Conservation (phyloP, 2,888 invertebrate species). For the Mesorhabditis spiculigera region DNA sequence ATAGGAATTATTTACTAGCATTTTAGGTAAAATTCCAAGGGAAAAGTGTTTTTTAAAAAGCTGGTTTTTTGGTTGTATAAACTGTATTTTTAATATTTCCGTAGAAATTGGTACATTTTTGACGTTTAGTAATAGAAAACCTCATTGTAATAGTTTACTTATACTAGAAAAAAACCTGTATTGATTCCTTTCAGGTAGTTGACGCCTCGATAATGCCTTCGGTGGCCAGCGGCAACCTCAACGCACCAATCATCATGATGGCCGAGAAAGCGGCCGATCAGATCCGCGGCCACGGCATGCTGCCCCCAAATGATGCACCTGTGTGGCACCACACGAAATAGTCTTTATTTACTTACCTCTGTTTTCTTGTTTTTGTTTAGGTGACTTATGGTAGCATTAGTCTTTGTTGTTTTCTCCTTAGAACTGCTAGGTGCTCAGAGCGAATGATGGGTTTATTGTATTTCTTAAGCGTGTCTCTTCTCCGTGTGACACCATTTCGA, state of each 20-base stretch:
- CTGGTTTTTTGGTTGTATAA: neutral
- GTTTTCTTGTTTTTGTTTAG: neutral
- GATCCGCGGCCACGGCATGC: slow-evolving; percentile 58
- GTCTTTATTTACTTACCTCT: neutral
- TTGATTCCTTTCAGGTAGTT: slow-evolving; percentile 67
- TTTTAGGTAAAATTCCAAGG: neutral
- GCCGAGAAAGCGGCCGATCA: slow-evolving; percentile 63
- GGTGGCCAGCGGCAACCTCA: slow-evolving; percentile 74
- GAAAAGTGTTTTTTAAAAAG: neutral
- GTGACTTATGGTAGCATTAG: too few relatives aligned
- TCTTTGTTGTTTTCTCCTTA: too few relatives aligned
- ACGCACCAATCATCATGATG: slow-evolving; percentile 64
- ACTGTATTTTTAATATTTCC: neutral
- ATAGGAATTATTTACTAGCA: too few relatives aligned
- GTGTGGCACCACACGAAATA: neutral
- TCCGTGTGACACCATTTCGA: neutral
- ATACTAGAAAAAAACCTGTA: too few relatives aligned
- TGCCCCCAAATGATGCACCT: slow-evolving; percentile 41
- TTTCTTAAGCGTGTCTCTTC: neutral
- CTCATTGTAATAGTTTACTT: too few relatives aligned
- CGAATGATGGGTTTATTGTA: neutral
- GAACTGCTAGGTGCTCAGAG: too few relatives aligned
- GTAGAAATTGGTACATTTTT: too few relatives aligned
- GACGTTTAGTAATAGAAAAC: too few relatives aligned
- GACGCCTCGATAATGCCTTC: slow-evolving; percentile 79